Percentiles rank a stretch among this genome's conserved stretches.
These are phyloP conservation scores for Muntiacus reevesi DNA, from an alignment of 2,113 vertebrate species.

Conservation along the genomic window DNA sequence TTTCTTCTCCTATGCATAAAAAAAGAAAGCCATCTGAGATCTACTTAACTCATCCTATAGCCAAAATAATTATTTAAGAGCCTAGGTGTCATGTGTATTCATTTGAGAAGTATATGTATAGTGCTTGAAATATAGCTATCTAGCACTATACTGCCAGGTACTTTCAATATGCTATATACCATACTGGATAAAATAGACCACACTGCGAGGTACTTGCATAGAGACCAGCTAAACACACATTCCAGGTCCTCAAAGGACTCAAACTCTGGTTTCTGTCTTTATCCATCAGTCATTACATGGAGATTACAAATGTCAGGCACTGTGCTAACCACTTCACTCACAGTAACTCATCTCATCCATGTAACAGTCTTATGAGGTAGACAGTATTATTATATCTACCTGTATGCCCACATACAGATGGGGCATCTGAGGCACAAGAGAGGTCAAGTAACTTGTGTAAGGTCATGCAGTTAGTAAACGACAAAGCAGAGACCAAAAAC, in stretches of 20 bases:
- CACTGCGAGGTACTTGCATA: background rate
- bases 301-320: background rate
- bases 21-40: conserved; percentile 4
- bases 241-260: background rate
- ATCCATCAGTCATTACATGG: background rate
- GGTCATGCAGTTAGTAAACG: background rate
- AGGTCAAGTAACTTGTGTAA: background rate
- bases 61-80: background rate
- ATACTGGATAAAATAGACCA: background rate
- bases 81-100: background rate
- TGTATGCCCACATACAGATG: background rate
- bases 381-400: background rate
- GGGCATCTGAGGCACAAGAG: background rate
- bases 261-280: background rate
- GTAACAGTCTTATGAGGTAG: background rate
- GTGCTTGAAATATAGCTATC: background rate
- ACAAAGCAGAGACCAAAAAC: background rate
- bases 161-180: background rate
- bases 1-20: background rate
- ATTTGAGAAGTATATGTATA: background rate
- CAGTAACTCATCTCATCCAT: background rate
- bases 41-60: background rate
- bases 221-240: background rate
- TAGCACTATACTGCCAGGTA: background rate
- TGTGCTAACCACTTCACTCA: background rate